Conservation (phyloP, 2,113 vertebrate species). For the Arenaria interpres region DNA sequence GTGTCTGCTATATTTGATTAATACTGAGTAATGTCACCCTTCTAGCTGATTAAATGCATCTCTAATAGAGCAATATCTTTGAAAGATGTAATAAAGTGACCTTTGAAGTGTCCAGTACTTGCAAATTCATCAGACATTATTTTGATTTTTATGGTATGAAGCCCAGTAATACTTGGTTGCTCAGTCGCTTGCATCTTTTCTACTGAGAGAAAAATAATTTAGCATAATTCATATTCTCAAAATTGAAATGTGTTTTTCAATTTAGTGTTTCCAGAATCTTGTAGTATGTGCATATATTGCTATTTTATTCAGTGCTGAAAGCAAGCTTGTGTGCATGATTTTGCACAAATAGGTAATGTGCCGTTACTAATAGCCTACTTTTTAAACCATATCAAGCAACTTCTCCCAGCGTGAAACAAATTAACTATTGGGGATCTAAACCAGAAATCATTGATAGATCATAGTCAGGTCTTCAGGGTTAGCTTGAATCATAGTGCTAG, state of each 20-base stretch:
- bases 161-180: background rate
- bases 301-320: background rate
- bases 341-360: background rate
- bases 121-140: background rate
- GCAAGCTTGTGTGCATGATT: background rate
- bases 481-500: constrained; percentile 40
- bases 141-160: background rate
- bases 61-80: constrained; percentile 67
- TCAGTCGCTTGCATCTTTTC: background rate
- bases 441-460: constrained; percentile 56
- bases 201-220: background rate
- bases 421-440: constrained; percentile 57
- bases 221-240: background rate
- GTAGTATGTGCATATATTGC: background rate
- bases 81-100: constrained; percentile 32
- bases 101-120: constrained; percentile 18
- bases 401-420: constrained; percentile 40
- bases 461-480: constrained; percentile 49
- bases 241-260: background rate
- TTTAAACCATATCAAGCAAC: constrained; percentile 18
- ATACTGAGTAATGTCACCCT: constrained; percentile 62
- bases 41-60: constrained; percentile 64
- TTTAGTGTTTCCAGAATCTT: background rate
- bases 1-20: constrained; percentile 69
- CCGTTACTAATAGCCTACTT: background rate